Conservation (phyloP, 1,140 invertebrate species). For the Ceratosolen fusciceps region DNA sequence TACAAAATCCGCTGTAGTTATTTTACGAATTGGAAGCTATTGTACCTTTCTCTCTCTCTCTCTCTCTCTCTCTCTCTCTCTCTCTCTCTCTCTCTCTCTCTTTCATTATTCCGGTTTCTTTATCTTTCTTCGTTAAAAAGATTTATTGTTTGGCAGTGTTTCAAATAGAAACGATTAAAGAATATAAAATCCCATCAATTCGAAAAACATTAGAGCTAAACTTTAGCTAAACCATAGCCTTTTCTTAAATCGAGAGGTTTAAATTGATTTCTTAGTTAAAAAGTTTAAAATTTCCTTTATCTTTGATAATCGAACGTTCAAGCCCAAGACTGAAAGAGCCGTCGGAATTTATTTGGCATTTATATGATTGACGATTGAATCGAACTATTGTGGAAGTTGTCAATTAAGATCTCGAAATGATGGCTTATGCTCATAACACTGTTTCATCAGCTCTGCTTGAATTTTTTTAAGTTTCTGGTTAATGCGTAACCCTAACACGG, state of each 20-base stretch:
- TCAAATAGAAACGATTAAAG: neutral
- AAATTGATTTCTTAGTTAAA: too few species aligned
- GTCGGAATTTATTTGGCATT: constrained; percentile 21
- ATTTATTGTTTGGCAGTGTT: constrained; percentile 40
- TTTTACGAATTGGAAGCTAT: constrained; percentile 5
- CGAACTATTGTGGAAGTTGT: constrained; percentile 1
- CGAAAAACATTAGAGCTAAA: neutral
- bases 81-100: constrained; percentile 41
- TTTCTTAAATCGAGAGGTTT: neutral
- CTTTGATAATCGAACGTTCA: neutral
- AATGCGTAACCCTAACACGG: neutral
- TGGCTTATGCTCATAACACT: neutral
- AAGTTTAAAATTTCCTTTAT: neutral
- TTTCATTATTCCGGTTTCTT: too few species aligned
- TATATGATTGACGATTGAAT: constrained; percentile 8
- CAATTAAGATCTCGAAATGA: constrained; percentile 12
- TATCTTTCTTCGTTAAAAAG: constrained; percentile 10
- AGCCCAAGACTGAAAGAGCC: neutral
- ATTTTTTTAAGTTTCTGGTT: neutral
- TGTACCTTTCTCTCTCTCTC: too few species aligned
- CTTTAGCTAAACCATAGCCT: neutral
- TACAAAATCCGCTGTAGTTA: constrained; percentile 38
- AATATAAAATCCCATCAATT: neutral
- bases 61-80: constrained; percentile 26
- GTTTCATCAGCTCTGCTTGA: neutral